Conservation (phyloP, 2,113 vertebrate species). For the Heterotilapia buettikoferi region DNA sequence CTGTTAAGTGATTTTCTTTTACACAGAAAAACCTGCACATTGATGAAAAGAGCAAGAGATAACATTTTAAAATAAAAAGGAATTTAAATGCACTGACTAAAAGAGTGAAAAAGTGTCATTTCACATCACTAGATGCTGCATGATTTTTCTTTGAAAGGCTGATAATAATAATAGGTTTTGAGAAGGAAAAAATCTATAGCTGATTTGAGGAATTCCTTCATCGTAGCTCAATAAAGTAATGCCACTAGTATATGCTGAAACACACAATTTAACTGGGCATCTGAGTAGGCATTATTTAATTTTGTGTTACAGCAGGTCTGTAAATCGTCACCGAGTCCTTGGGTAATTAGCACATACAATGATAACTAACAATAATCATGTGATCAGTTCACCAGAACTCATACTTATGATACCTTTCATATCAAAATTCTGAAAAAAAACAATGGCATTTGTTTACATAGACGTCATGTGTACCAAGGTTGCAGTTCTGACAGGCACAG, state of each 20-base stretch:
- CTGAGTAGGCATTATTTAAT: neutral
- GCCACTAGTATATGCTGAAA: neutral
- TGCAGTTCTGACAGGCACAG: neutral
- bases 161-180: neutral
- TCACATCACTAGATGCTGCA: neutral
- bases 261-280: neutral
- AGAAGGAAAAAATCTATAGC: neutral
- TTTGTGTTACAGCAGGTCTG: neutral
- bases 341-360: neutral
- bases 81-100: neutral
- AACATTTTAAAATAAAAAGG: neutral
- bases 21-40: neutral
- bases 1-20: neutral
- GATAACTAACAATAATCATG: neutral
- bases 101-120: neutral
- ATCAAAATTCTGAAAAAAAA: neutral
- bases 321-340: fast-evolving
- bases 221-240: neutral
- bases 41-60: neutral
- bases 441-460: neutral
- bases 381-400: neutral
- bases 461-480: neutral
- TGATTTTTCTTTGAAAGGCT: neutral
- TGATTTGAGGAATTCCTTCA: neutral
- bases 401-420: neutral